These are phyloP conservation scores for Tenodera sinensis DNA, from an alignment of 2,888 invertebrate species.

Conservation along the genomic window DNA sequence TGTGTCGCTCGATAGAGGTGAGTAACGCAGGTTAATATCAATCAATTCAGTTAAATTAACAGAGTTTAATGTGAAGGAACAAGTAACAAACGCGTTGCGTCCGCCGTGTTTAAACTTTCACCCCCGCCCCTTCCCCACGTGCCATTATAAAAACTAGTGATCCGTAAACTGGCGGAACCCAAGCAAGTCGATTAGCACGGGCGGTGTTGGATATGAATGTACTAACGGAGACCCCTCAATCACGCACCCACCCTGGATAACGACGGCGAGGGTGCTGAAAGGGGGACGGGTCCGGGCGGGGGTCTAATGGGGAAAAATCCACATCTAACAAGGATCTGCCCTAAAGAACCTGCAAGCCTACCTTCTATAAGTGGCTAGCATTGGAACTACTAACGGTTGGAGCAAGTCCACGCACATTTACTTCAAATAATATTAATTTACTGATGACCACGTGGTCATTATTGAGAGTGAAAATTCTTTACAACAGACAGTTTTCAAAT, in stretches of 20 bases:
- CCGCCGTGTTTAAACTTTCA: not conserved
- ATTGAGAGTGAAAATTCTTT: too few relatives aligned
- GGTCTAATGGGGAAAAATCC: not conserved
- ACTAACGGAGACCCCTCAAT: not conserved
- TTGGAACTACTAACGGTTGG: too few relatives aligned
- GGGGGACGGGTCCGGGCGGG: not conserved
- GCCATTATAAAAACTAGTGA: not conserved
- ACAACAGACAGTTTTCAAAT: too few relatives aligned
- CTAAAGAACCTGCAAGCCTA: not conserved
- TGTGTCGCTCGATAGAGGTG: too few relatives aligned
- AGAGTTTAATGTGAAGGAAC: too few relatives aligned
- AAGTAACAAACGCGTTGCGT: too few relatives aligned
- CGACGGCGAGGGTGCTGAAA: too few relatives aligned
- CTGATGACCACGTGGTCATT: too few relatives aligned
- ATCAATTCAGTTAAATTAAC: too few relatives aligned
- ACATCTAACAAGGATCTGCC: not conserved
- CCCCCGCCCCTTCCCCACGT: not conserved
- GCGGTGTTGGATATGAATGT: not conserved
- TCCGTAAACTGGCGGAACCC: not conserved
- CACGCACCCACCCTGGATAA: not conserved
- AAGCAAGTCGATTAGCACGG: not conserved
- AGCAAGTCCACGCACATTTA: too few relatives aligned
- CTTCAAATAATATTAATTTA: too few relatives aligned
- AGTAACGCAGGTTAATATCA: too few relatives aligned
- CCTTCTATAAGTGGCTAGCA: not conserved